phyloP scores from a whole-genome alignment of 2,797 vertebrate genomes.

The Gephyroberyx darwinii region DNA sequence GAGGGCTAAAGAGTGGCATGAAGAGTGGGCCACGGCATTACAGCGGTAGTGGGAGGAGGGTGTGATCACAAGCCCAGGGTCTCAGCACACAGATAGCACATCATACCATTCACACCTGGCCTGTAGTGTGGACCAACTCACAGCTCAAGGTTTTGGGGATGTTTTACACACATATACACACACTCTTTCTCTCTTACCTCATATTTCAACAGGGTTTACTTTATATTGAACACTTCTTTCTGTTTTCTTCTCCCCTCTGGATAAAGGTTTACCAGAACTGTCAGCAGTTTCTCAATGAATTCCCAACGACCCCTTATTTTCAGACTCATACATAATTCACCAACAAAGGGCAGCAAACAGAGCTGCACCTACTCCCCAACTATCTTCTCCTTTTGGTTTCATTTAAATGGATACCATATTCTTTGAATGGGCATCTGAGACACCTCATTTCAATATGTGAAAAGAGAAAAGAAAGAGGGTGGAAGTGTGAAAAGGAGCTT shows the following conservation, averaged over 20 bases:
- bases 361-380: conserved; percentile 58
- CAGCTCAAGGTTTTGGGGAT: conserved; percentile 3
- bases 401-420: conserved; percentile 71
- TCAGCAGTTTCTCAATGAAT: conserved; percentile 74
- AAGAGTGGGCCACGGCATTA: conserved; percentile 57
- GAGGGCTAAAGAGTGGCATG: conserved; percentile 34
- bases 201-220: conserved; percentile 31
- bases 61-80: conserved; percentile 62
- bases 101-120: conserved; percentile 43
- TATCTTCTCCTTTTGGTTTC: conserved; percentile 59
- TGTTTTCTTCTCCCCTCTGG: conserved; percentile 32
- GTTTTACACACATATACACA: neutral
- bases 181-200: conserved; percentile 27
- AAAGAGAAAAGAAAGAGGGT: conserved; percentile 27
- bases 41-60: conserved; percentile 60
- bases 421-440: conserved; percentile 56
- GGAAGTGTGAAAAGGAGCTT: conserved; percentile 6
- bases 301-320: conserved; percentile 70
- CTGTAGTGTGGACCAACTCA: conserved; percentile 22
- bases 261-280: conserved; percentile 72
- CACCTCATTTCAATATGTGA: conserved; percentile 52
- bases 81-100: conserved; percentile 38
- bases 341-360: conserved; percentile 66
- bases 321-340: conserved; percentile 76
- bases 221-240: conserved; percentile 44